Conservation (phyloP, 1,140 invertebrate species). For the Trichonephila inaurata region DNA sequence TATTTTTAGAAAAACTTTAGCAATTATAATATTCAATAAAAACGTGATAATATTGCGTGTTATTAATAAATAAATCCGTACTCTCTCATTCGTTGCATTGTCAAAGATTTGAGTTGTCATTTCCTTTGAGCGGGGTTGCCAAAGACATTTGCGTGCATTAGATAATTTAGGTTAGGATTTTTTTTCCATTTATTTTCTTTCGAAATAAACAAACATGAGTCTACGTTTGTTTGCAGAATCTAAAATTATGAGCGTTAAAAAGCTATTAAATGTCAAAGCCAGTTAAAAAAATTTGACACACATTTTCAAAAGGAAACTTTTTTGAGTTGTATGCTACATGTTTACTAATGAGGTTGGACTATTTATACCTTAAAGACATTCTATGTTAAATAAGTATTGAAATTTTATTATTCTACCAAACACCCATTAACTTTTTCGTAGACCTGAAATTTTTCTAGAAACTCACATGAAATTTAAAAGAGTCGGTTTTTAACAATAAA, state of each 20-base stretch:
- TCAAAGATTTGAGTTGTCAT: not conserved
- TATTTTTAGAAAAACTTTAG: too few relatives aligned
- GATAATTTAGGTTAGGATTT: not conserved
- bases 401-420: not conserved
- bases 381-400: not conserved
- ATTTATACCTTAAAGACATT: not conserved
- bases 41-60: not conserved
- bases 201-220: not conserved
- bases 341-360: not conserved
- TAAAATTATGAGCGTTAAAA: not conserved
- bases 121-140: constrained; percentile 20
- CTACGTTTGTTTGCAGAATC: not conserved
- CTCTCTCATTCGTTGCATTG: too few relatives aligned
- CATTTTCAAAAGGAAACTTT: not conserved
- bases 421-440: not conserved
- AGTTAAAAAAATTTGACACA: not conserved
- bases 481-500: too few relatives aligned
- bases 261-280: not conserved
- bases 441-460: not conserved
- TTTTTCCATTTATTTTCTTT: not conserved
- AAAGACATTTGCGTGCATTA: not conserved
- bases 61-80: not conserved
- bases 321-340: not conserved
- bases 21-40: not conserved
- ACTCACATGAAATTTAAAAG: too few relatives aligned